These are phyloP conservation scores for Dermatemys mawii DNA, from an alignment of 2,113 vertebrate species.

Conservation along the genomic window DNA sequence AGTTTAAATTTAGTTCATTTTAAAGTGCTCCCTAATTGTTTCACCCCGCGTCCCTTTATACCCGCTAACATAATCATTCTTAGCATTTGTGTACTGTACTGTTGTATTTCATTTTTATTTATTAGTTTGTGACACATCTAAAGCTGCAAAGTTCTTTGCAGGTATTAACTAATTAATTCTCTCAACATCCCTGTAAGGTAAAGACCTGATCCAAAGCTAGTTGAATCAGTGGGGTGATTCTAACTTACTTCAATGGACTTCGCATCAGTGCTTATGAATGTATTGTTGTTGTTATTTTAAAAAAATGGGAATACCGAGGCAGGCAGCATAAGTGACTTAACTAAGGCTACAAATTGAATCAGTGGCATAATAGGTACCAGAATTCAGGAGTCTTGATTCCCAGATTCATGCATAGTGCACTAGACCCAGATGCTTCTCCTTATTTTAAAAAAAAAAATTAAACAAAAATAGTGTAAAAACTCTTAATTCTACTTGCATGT, in stretches of 20 bases:
- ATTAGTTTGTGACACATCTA: constrained; percentile 41
- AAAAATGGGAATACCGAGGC: not conserved
- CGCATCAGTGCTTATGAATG: not conserved
- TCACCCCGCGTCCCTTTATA: constrained; percentile 50
- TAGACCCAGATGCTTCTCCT: not conserved
- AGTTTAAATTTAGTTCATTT: constrained; percentile 44
- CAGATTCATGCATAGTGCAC: not conserved
- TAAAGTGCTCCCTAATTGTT: constrained; percentile 39
- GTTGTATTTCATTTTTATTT: constrained; percentile 59
- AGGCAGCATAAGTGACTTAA: not conserved
- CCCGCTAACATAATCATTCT: constrained; percentile 26
- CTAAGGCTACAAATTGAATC: not conserved
- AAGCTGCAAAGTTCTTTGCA: not conserved
- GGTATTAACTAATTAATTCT: constrained; percentile 28
- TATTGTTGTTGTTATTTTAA: not conserved
- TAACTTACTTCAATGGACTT: not conserved
- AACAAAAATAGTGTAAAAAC: not conserved
- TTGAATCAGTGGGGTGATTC: not conserved
- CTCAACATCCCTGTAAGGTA: not conserved
- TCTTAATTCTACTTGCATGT: not conserved
- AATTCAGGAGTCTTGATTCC: not conserved
- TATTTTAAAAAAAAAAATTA: not conserved
- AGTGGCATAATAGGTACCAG: not conserved
- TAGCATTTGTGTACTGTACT: constrained; percentile 41
- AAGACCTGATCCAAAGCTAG: not conserved